A percentile compares a stretch with the other conserved stretches of the same genome.
Evolutionary conservation across 2,888 invertebrate species (phyloP).

Genomic region (Bibio marci): DNA sequence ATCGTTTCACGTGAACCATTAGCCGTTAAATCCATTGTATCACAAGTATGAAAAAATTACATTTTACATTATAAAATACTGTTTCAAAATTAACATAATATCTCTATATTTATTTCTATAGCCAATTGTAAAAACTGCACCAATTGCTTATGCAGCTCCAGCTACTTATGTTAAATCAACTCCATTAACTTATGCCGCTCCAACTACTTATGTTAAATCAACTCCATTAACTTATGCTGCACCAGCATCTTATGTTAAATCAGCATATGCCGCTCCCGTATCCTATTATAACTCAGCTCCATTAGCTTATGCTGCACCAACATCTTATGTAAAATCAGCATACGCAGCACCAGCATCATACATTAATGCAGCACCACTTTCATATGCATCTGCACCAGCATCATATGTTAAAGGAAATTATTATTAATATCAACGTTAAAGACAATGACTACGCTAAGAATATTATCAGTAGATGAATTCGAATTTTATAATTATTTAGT

Average conservation of each 20-base stretch:
- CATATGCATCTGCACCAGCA: constrained; percentile 6
- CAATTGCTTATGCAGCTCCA: constrained; percentile 13
- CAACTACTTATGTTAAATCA: constrained; percentile 7
- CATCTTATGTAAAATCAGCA: too few relatives aligned
- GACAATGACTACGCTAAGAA: too few relatives aligned
- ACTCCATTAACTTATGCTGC: constrained; percentile 10
- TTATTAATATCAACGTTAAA: too few relatives aligned
- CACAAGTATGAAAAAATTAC: not conserved
- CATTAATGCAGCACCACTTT: not conserved
- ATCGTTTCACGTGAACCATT: constrained; percentile 24
- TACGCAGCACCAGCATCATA: not conserved
- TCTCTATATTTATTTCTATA: not conserved
- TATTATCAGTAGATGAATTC: too few relatives aligned
- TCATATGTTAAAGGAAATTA: not conserved
- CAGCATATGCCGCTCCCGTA: too few relatives aligned
- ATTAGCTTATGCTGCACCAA: not conserved
- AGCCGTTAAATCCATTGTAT: constrained; percentile 9
- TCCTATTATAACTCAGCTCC: constrained; percentile 1
- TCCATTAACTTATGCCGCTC: constrained; percentile 14
- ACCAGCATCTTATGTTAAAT: too few relatives aligned
- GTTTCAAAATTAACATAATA: not conserved
- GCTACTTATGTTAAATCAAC: not conserved
- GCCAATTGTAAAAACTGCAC: constrained; percentile 12
- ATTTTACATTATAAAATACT: not conserved
- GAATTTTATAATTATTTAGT: too few relatives aligned